These are phyloP conservation scores for Corythaixoides concolor DNA, from an alignment of 2,113 vertebrate species.

Conservation along the genomic window DNA sequence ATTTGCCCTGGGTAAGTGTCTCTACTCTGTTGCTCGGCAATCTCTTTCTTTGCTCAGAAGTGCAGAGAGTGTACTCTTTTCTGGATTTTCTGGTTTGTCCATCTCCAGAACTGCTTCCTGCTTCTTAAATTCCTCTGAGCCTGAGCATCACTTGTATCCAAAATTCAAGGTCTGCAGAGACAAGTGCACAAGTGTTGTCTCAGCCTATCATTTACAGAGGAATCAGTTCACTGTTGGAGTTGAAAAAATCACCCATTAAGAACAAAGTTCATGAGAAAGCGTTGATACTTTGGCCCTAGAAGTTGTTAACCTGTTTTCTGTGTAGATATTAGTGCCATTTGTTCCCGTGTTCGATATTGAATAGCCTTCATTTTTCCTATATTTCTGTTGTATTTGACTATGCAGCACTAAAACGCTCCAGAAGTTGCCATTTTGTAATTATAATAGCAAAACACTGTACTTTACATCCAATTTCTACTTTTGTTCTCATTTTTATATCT, in stretches of 20 bases:
- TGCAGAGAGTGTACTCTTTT: not conserved
- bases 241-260: not conserved
- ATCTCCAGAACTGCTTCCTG: not conserved
- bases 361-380: not conserved
- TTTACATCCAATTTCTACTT: not conserved
- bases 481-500: not conserved
- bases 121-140: not conserved
- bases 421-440: not conserved
- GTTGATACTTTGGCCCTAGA: not conserved
- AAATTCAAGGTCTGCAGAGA: not conserved
- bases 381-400: not conserved
- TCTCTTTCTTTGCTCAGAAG: not conserved
- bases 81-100: not conserved
- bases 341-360: not conserved
- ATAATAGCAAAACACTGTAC: not conserved
- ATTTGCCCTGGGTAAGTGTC: not conserved
- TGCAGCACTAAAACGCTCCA: not conserved
- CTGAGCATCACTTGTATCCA: not conserved
- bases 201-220: not conserved
- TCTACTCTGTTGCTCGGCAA: fast-evolving
- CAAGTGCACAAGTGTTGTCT: not conserved
- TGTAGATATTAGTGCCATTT: not conserved
- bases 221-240: not conserved
- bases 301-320: not conserved
- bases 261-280: not conserved